Evolutionary conservation across 2,797 vertebrate genomes (phyloP).

Genomic region (Eidolon dupreanum): DNA sequence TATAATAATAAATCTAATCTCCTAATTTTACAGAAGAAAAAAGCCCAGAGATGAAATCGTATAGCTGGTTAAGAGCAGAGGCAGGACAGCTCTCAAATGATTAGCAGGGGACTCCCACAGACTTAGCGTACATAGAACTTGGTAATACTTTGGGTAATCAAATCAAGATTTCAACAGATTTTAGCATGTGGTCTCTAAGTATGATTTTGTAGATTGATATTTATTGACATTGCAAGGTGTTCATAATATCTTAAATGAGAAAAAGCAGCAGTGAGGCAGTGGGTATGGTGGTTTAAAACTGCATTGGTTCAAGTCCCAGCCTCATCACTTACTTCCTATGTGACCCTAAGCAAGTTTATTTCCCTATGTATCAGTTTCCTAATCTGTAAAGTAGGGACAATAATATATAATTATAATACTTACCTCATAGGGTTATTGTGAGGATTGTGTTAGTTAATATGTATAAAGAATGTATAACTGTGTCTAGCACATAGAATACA

Average conservation of each 20-base stretch:
- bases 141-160: background rate
- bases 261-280: background rate
- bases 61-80: background rate
- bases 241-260: background rate
- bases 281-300: background rate
- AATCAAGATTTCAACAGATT: background rate
- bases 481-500: background rate
- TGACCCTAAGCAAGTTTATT: background rate
- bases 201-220: background rate
- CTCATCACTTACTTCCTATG: background rate
- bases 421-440: background rate
- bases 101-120: background rate
- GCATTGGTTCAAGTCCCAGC: background rate
- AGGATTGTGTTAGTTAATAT: background rate
- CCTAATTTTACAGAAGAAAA: background rate
- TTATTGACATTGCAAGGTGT: background rate
- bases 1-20: background rate
- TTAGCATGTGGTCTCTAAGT: background rate
- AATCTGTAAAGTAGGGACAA: background rate
- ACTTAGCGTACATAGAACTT: background rate
- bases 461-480: background rate
- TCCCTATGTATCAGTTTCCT: background rate
- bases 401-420: background rate
- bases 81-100: background rate
- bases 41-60: background rate